Percentiles rank a stretch among this genome's conserved stretches.
These are phyloP conservation scores for Ploceus nigricollis DNA, from an alignment of 2,113 vertebrate genomes.

Conservation along the genomic window DNA sequence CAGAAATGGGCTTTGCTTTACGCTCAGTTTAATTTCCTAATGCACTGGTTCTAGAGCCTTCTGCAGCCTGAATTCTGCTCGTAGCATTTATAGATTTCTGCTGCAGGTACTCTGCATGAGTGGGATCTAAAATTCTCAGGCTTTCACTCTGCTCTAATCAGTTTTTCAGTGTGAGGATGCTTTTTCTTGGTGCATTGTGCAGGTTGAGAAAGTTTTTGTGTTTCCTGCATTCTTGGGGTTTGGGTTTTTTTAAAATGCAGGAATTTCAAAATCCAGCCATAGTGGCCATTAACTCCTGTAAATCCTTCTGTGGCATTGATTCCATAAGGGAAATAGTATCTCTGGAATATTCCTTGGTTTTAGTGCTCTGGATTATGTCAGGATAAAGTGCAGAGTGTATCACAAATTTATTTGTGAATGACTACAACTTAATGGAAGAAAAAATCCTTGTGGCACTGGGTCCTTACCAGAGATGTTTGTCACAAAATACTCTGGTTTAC, in stretches of 20 bases:
- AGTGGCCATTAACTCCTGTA: neutral
- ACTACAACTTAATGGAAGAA: neutral
- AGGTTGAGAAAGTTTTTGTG: neutral
- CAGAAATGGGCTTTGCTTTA: neutral
- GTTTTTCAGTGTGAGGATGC: neutral
- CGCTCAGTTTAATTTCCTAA: neutral
- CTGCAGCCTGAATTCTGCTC: neutral
- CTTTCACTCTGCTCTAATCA: neutral
- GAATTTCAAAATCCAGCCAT: neutral
- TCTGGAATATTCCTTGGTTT: neutral
- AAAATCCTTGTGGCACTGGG: neutral
- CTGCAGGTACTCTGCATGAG: neutral
- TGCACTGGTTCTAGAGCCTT: neutral
- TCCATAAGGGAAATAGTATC: neutral
- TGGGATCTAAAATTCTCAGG: neutral
- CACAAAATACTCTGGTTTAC: neutral
- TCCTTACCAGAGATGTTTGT: neutral
- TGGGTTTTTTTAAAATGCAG: neutral
- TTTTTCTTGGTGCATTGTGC: neutral
- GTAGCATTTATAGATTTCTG: accelerated
- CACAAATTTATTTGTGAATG: neutral
- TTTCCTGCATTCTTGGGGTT: neutral
- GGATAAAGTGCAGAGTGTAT: neutral
- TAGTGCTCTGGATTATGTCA: neutral
- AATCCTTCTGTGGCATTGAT: neutral